A percentile compares a stretch with the other conserved stretches of the same genome.
phyloP scores from a whole-genome alignment of 2,888 invertebrate species.

The Dicyrtoma fusca region DNA sequence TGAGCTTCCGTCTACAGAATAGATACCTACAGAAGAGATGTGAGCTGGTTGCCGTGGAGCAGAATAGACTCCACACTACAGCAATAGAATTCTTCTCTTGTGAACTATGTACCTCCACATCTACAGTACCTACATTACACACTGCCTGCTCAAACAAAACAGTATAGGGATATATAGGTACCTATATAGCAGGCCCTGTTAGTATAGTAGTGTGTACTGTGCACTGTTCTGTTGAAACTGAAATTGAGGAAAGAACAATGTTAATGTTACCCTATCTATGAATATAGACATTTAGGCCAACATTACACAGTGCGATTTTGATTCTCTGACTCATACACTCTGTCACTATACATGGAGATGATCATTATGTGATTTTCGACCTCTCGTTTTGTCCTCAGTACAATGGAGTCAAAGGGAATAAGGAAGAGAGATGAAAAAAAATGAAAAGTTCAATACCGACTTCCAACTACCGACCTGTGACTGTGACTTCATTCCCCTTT shows the following conservation, averaged over 20 bases:
- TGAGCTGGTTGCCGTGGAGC: background rate
- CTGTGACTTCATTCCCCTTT: background rate
- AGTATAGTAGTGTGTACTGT: no score
- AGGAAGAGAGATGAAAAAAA: background rate
- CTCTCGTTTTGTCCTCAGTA: slow-evolving; percentile 1
- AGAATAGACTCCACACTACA: background rate
- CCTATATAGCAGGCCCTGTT: no score
- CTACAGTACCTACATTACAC: no score
- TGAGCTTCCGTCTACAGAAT: no score
- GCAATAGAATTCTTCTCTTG: background rate
- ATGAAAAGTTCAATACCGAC: slow-evolving; percentile 7
- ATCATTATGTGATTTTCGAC: slow-evolving; percentile 20
- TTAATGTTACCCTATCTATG: slow-evolving; percentile 9
- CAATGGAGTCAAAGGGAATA: background rate
- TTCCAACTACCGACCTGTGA: slow-evolving; percentile 4
- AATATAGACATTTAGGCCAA: background rate
- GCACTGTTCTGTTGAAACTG: no score
- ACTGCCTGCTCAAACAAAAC: no score
- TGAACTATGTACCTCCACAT: no score
- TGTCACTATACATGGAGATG: slow-evolving; percentile 1
- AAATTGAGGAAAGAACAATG: no score
- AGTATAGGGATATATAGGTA: no score
- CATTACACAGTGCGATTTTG: background rate
- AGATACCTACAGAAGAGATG: background rate
- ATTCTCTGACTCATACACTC: background rate